Base-by-base conservation (phyloP, 2,797 vertebrate genomes). In the Pygocentrus nattereri region DNA sequence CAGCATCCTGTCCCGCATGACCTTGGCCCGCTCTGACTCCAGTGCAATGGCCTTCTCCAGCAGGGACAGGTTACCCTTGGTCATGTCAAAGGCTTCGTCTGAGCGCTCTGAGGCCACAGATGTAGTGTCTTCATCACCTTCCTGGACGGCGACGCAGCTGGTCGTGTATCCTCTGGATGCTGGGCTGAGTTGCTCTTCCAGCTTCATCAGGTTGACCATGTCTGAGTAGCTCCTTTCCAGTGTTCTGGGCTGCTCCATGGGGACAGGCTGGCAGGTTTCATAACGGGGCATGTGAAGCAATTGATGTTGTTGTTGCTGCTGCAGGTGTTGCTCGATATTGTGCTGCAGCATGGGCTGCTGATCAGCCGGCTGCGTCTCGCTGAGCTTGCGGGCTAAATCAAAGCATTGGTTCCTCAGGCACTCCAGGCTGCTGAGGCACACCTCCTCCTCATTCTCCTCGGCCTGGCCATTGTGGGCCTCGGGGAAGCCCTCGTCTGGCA, bases 1-100 rank as follows among this genome's bases (percentile, higher is more conserved):
- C 62, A 65, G 94, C 96, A 96, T 96, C 83, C 97, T 95, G 91
- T 99, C 97, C 90, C 96, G 93, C 98, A 99, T 97, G 93, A 97
- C 97, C 94, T 98, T 98, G 34, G 98, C 97, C 84, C 97, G 87
- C 90, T 99, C 96, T 0, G 97, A 97, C 82, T 99, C 98, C 91
- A 99, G 91, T 67, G 98, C 98, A 78, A 99, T 99, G 90, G 98
- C 98, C 92, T 99, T 99, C 94, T 99, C 98, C 90, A 99, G 96
- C 81, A 99, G 95, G 7, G 97, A 95, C 92, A 99, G 94, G 90
- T 99, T 99, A 65, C 98, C 98, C 92, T 99, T 99, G 89, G 97
- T 96, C 97, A 98, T 97, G 93, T 99, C 97, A 44, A 97, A 99
- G 80, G 97, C 96, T 90, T 99, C 98, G 90, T 99, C 98, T 0